phyloP scores from a whole-genome alignment of 2,888 invertebrate genomes.

The Andrena bucephala region DNA sequence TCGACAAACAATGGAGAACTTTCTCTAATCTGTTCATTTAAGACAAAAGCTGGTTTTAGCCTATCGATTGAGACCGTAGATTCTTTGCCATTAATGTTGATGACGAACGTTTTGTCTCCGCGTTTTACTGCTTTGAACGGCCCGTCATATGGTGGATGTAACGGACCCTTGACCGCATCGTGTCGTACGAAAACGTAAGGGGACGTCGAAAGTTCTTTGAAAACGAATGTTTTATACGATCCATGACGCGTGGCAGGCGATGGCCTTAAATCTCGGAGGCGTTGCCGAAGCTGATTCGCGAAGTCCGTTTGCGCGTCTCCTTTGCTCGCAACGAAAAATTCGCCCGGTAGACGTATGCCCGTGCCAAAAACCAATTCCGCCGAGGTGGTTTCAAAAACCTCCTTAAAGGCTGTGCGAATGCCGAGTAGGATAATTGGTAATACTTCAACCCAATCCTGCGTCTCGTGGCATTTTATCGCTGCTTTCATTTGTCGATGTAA shows the following conservation, averaged over 20 bases:
- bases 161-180: background rate
- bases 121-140: background rate
- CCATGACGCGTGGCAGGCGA: background rate
- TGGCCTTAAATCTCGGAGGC: background rate
- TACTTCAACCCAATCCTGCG: background rate
- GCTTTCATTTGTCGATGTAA: conserved; percentile 6
- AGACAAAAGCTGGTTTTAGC: conserved; percentile 10
- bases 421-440: background rate
- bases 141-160: conserved; percentile 1
- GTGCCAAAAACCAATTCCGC: conserved; percentile 9
- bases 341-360: conserved; percentile 2
- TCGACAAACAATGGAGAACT: too few species aligned
- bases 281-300: background rate
- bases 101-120: background rate
- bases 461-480: conserved; percentile 4
- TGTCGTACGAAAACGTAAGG: background rate
- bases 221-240: background rate
- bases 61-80: background rate
- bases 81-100: background rate
- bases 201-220: background rate
- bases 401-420: conserved; percentile 2
- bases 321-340: background rate
- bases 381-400: background rate
- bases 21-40: background rate
- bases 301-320: background rate